Conservation (phyloP, 2,113 vertebrate species). For the Paedocypris sp. region DNA sequence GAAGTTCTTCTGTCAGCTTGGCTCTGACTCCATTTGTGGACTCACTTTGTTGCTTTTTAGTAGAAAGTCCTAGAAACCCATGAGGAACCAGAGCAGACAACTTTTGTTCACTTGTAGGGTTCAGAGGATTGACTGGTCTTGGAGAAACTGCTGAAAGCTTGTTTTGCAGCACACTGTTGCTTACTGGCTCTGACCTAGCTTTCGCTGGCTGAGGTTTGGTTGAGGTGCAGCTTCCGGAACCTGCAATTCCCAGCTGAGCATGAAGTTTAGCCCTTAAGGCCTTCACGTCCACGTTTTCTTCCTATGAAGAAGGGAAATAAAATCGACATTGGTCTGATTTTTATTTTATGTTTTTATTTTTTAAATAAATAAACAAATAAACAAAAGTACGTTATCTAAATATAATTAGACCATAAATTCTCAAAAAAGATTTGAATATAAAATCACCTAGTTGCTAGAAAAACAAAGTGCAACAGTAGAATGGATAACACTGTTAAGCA, state of each 20-base stretch:
- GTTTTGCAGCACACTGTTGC: conserved; percentile 29
- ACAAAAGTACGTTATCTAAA: too few relatives aligned
- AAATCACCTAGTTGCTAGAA: too few relatives aligned
- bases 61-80: conserved; percentile 33
- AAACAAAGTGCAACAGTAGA: too few relatives aligned
- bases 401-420: too few relatives aligned
- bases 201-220: conserved; percentile 28
- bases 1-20: conserved; percentile 45
- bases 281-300: conserved; percentile 55
- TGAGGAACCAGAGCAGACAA: not conserved
- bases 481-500: too few relatives aligned
- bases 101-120: conserved; percentile 1
- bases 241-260: conserved; percentile 24
- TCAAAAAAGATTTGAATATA: too few relatives aligned
- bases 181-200: not conserved
- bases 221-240: conserved; percentile 37
- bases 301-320: conserved; percentile 45
- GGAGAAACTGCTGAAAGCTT: conserved; percentile 26
- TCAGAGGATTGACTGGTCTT: conserved; percentile 14
- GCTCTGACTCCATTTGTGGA: too few relatives aligned
- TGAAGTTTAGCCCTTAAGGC: conserved; percentile 57
- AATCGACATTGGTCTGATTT: not conserved
- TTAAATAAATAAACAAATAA: not conserved
- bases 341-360: too few relatives aligned
- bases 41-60: too few relatives aligned